A percentile compares a stretch with the other conserved stretches of the same genome.
Conservation (phyloP, 2,113 vertebrate genomes). For the Blennius ocellaris region DNA sequence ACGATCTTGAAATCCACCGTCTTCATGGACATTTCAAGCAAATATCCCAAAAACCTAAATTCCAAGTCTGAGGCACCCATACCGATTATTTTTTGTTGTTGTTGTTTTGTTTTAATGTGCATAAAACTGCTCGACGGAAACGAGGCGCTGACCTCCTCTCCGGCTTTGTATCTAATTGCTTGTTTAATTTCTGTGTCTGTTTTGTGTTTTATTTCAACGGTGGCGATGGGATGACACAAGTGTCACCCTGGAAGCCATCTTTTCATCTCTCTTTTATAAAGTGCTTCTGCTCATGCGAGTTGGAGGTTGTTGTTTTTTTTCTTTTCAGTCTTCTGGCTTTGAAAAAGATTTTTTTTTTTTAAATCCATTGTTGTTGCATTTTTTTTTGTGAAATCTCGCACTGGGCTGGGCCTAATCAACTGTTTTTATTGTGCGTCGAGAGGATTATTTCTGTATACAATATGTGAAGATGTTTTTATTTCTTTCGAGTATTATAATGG, state of each 20-base stretch:
- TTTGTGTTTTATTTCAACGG: constrained; percentile 53
- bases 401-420: constrained; percentile 86
- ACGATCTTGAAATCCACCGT: too few species aligned
- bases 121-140: constrained; percentile 62
- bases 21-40: too few species aligned
- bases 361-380: constrained; percentile 54
- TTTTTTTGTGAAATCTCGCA: constrained; percentile 77
- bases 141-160: constrained; percentile 47
- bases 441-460: constrained; percentile 73
- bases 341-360: constrained; percentile 21
- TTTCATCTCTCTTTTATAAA: constrained; percentile 49
- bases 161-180: constrained; percentile 59
- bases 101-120: constrained; percentile 27
- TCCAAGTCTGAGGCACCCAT: constrained; percentile 66
- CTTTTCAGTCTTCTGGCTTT: constrained; percentile 57
- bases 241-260: constrained; percentile 53
- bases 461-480: constrained; percentile 78
- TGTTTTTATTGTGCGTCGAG: constrained; percentile 74
- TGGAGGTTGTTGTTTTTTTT: constrained; percentile 1
- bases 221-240: constrained; percentile 44
- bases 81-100: constrained; percentile 42
- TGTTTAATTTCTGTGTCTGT: constrained; percentile 60
- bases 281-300: constrained; percentile 43
- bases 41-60: constrained; percentile 12
- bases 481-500: constrained; percentile 78